Percentiles rank a stretch among this genome's conserved stretches.
These are phyloP conservation scores for Heptranchias perlo DNA, from an alignment of 2,113 vertebrate genomes.

Conservation along the genomic window DNA sequence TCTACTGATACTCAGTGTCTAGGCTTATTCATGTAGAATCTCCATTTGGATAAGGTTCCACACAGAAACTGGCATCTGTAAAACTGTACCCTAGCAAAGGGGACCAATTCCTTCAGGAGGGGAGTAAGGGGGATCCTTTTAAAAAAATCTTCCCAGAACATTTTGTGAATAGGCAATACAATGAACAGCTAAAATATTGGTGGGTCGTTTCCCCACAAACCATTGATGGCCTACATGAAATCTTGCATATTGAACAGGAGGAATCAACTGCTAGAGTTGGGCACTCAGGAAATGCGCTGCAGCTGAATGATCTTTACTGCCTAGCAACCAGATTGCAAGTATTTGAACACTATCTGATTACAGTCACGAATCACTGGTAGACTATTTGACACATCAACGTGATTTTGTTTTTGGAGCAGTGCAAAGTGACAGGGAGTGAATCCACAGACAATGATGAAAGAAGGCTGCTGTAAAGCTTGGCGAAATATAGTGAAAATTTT, in stretches of 20 bases:
- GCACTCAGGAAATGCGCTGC: not conserved
- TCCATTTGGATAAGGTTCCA: not conserved
- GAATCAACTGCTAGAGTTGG: not conserved
- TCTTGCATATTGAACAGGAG: not conserved
- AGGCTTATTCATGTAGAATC: not conserved
- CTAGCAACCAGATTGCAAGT: slow-evolving; percentile 77
- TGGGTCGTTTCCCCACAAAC: not conserved
- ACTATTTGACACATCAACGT: slow-evolving; percentile 51
- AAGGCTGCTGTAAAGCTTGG: slow-evolving; percentile 2
- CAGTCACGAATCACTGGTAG: slow-evolving; percentile 79
- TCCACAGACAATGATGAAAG: not conserved
- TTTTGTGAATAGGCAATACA: not conserved
- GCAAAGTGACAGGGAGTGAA: slow-evolving; percentile 19
- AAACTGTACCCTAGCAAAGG: not conserved
- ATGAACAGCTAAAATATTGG: not conserved
- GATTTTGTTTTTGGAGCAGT: slow-evolving; percentile 18
- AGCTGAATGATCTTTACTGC: slow-evolving; percentile 59
- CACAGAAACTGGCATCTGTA: not conserved
- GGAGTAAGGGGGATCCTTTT: not conserved
- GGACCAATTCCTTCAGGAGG: not conserved
- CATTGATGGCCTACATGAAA: not conserved
- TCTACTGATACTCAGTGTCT: not conserved
- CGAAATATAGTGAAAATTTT: not conserved
- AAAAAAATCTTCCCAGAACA: not conserved
- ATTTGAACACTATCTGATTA: slow-evolving; percentile 64